Percentiles rank a stretch among this genome's conserved stretches.
These are phyloP conservation scores for Vulpes lagopus DNA, from an alignment of 2,113 vertebrate species.

Conservation along the genomic window DNA sequence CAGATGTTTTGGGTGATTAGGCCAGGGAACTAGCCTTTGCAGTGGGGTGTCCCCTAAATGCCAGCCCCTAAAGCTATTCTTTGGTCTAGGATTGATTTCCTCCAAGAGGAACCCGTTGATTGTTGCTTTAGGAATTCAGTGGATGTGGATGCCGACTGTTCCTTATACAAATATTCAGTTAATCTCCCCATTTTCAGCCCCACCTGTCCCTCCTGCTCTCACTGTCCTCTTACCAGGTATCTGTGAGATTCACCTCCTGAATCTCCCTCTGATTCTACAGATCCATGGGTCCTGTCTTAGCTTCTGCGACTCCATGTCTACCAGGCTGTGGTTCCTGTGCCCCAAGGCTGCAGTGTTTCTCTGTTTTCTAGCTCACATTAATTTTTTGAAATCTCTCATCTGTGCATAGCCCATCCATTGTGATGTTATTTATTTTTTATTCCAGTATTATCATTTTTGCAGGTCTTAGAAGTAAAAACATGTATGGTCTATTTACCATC, in stretches of 20 bases:
- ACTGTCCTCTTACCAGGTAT: neutral
- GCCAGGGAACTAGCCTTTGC: neutral
- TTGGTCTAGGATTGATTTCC: conserved; percentile 7
- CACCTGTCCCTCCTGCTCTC: neutral
- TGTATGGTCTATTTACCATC: neutral
- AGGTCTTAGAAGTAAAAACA: conserved; percentile 22
- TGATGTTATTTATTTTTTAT: conserved; percentile 20
- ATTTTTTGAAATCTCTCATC: conserved; percentile 10
- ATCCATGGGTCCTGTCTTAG: neutral
- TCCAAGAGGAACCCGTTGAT: neutral
- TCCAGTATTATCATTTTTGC: neutral
- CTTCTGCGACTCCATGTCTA: neutral
- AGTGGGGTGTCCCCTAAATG: neutral
- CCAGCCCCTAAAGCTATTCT: neutral
- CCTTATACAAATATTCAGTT: neutral
- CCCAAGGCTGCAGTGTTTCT: neutral
- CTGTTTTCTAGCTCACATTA: neutral
- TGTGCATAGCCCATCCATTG: neutral
- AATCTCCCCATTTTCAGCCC: neutral
- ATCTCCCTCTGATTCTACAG: neutral
- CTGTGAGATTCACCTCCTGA: neutral
- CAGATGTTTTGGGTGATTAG: neutral
- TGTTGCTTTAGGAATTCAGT: neutral
- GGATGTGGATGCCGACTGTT: neutral
- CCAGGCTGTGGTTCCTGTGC: neutral